Evolutionary conservation across 2,888 invertebrate genomes (phyloP).

Genomic region (Luperina testacea): DNA sequence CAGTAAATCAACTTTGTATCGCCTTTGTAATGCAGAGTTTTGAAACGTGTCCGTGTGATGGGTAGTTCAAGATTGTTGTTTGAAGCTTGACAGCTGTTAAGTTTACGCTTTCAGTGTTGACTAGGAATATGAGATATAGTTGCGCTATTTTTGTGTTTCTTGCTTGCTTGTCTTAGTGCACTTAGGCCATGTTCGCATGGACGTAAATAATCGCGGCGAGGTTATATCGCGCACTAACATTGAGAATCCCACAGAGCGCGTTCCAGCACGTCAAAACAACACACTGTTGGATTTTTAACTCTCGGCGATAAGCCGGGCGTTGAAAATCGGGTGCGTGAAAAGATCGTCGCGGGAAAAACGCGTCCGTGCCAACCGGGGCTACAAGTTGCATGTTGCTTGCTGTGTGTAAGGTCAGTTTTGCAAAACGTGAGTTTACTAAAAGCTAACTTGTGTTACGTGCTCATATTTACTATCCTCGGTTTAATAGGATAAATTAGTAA

Average conservation of each 20-base stretch:
- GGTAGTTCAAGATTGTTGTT: constrained; percentile 42
- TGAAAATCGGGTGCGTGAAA: too few relatives aligned
- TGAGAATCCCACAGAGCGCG: background rate
- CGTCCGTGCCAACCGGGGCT: background rate
- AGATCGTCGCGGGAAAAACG: too few relatives aligned
- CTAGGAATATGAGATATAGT: constrained; percentile 2
- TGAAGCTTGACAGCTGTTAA: constrained; percentile 21
- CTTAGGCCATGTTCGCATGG: background rate
- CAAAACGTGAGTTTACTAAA: background rate
- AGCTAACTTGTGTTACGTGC: background rate
- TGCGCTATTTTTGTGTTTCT: background rate
- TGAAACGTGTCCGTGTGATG: constrained; percentile 30
- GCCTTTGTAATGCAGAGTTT: constrained; percentile 33
- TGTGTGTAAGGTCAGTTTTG: background rate
- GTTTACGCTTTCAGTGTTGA: constrained; percentile 35
- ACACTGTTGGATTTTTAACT: background rate
- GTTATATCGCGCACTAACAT: background rate
- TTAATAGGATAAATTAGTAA: background rate
- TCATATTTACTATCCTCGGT: background rate
- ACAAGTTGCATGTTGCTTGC: too few relatives aligned
- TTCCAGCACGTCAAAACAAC: background rate
- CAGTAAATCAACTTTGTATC: constrained; percentile 59
- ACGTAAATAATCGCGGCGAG: background rate
- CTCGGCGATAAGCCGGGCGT: background rate
- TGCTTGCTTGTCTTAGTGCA: too few relatives aligned